Evolutionary conservation across 2,797 vertebrate species (phyloP).

Genomic region (Pempheris klunzingeri): DNA sequence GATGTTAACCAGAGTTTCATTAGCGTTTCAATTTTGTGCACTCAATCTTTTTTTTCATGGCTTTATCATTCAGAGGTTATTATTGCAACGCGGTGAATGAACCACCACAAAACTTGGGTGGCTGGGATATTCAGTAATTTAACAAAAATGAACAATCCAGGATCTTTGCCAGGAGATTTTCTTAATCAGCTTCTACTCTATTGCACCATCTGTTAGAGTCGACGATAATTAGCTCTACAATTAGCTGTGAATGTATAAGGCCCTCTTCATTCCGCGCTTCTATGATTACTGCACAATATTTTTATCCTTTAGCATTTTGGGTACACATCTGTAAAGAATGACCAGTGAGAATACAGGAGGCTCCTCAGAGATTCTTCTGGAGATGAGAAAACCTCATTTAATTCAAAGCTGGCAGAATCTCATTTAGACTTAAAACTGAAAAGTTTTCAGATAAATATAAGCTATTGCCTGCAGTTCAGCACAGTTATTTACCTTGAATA

Average conservation of each 20-base stretch:
- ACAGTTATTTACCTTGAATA: slow-evolving; percentile 4
- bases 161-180: slow-evolving; percentile 66
- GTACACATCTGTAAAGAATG: slow-evolving; percentile 14
- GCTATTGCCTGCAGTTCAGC: slow-evolving; percentile 2
- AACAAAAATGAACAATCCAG: slow-evolving; percentile 48
- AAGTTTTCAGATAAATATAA: slow-evolving; percentile 7
- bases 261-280: slow-evolving; percentile 18
- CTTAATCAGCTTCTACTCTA: slow-evolving; percentile 62
- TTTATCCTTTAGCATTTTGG: slow-evolving; percentile 7
- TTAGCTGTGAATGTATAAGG: slow-evolving; percentile 55
- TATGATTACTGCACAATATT: slow-evolving; percentile 23
- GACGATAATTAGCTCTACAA: slow-evolving; percentile 62
- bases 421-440: slow-evolving; percentile 32
- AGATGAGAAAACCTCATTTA: slow-evolving; percentile 15
- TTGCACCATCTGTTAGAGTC: slow-evolving; percentile 72
- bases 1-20: slow-evolving; percentile 31
- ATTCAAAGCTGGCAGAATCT: slow-evolving; percentile 13
- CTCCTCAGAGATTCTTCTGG: slow-evolving; percentile 9
- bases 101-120: slow-evolving; percentile 37
- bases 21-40: slow-evolving; percentile 41
- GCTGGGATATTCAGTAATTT: slow-evolving; percentile 46
- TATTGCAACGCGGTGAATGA: slow-evolving; percentile 41
- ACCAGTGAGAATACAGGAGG: background rate
- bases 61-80: slow-evolving; percentile 45
- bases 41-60: slow-evolving; percentile 50